These are phyloP conservation scores for Belonocnema kinseyi DNA, from an alignment of 1,140 invertebrate species.

Conservation along the genomic window DNA sequence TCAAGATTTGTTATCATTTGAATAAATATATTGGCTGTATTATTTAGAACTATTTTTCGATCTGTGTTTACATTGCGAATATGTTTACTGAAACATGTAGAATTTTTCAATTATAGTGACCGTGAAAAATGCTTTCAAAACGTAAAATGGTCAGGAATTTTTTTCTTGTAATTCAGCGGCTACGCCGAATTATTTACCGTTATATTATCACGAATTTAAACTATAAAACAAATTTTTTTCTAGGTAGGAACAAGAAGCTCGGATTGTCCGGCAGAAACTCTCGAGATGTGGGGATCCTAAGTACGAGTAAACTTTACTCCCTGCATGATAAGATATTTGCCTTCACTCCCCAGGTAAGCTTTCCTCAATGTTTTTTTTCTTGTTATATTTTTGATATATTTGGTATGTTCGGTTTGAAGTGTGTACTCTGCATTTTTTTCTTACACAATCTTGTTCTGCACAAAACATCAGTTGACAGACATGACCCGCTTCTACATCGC, in stretches of 20 bases:
- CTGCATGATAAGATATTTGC: conserved; percentile 97
- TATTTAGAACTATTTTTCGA: too few species aligned
- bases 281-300: conserved; percentile 95
- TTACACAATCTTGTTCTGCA: conserved; percentile 50
- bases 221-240: conserved; percentile 39
- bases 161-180: too few species aligned
- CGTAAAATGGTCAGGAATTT: too few species aligned
- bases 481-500: conserved; percentile 97
- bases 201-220: not conserved
- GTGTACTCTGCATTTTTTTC: not conserved
- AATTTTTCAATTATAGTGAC: too few species aligned
- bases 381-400: conserved; percentile 41
- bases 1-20: too few species aligned
- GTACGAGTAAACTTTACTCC: conserved; percentile 99
- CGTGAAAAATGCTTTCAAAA: too few species aligned
- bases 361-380: conserved; percentile 31
- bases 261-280: conserved; percentile 95
- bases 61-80: too few species aligned
- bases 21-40: too few species aligned
- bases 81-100: too few species aligned
- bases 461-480: conserved; percentile 91
- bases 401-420: conserved; percentile 40
- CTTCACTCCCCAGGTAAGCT: conserved; percentile 96
- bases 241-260: conserved; percentile 93
- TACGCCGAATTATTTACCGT: too few species aligned